Evolutionary conservation across 2,113 vertebrate species (phyloP).

Genomic region (Otus sunia): DNA sequence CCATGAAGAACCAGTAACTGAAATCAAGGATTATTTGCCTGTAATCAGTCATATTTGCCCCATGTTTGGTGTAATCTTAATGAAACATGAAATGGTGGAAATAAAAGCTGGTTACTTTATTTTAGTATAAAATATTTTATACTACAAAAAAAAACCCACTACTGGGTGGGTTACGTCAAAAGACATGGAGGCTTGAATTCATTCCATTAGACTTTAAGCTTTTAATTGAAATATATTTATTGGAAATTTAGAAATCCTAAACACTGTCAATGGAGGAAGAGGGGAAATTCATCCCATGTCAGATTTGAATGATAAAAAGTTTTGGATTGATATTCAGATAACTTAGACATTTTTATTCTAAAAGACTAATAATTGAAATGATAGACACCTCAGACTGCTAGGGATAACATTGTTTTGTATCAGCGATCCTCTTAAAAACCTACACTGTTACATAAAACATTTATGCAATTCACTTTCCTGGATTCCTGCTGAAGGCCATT

Average conservation of each 20-base stretch:
- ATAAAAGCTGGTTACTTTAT: neutral
- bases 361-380: neutral
- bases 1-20: neutral
- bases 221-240: neutral
- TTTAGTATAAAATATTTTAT: neutral
- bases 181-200: rapidly evolving
- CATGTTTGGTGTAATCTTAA: neutral
- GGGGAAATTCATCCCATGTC: neutral
- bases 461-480: neutral
- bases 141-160: neutral
- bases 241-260: neutral
- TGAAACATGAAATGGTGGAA: neutral
- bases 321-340: neutral
- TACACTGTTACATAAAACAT: neutral
- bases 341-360: neutral
- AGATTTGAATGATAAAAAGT: neutral
- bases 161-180: neutral
- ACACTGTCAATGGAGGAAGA: neutral
- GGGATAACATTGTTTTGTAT: neutral
- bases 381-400: neutral
- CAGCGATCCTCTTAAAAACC: neutral
- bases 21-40: neutral
- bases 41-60: neutral
- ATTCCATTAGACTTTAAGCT: neutral
- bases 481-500: neutral